A percentile compares a stretch with the other conserved stretches of the same genome.
These are phyloP conservation scores for Gymnarchus niloticus DNA, from an alignment of 2,113 vertebrate species.

Conservation along the genomic window DNA sequence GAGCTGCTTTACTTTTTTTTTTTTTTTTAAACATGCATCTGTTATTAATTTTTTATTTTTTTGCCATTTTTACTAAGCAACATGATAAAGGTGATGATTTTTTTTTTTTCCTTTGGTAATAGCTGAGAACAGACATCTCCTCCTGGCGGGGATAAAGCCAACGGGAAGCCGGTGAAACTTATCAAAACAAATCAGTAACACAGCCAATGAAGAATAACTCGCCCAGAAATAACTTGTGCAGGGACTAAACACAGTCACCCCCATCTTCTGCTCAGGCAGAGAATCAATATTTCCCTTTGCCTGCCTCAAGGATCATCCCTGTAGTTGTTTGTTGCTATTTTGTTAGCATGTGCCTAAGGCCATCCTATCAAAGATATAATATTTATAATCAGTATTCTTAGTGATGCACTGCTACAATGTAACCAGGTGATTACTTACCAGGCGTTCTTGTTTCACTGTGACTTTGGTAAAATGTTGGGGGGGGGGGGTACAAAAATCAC, in stretches of 20 bases:
- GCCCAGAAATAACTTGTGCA: conserved; percentile 12
- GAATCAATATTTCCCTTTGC: conserved; percentile 10
- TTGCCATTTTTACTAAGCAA: conserved; percentile 14
- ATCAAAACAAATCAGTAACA: conserved; percentile 12
- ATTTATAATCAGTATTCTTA: background rate
- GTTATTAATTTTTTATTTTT: background rate
- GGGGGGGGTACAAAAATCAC: conserved; percentile 23
- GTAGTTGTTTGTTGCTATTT: conserved; percentile 6
- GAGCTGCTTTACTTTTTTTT: background rate
- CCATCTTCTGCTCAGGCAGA: background rate
- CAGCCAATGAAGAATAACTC: conserved; percentile 19
- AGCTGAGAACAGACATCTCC: conserved; percentile 24
- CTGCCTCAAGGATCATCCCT: conserved; percentile 9
- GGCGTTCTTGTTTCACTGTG: background rate
- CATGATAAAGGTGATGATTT: conserved; percentile 16
- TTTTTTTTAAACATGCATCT: background rate
- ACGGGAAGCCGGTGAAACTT: background rate
- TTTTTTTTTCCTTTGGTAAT: conserved; percentile 46
- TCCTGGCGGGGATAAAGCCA: background rate
- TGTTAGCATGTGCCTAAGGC: conserved; percentile 5
- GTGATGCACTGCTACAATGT: background rate
- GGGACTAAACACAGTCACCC: background rate
- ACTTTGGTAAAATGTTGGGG: conserved; percentile 16
- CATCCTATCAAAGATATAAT: background rate
- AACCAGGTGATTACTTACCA: background rate